These are phyloP conservation scores for Python bivittatus DNA, from an alignment of 2,113 vertebrate genomes.

Conservation along the genomic window DNA sequence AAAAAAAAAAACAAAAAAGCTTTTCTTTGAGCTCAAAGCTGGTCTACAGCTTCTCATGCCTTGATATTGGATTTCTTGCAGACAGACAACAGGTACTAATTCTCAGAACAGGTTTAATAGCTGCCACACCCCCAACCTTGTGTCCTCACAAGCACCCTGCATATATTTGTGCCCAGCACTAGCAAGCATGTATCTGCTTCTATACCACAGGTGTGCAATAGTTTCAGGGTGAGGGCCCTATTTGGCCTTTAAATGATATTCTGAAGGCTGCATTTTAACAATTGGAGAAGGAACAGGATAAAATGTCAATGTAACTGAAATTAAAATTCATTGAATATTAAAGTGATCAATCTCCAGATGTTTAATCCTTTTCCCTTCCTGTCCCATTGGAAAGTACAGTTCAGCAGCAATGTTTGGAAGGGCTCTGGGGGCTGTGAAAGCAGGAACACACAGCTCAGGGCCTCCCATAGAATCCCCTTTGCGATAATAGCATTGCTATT, in stretches of 20 bases:
- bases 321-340: background rate
- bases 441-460: background rate
- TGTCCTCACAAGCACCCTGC: too few relatives aligned
- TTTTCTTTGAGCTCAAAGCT: background rate
- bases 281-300: background rate
- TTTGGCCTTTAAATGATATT: background rate
- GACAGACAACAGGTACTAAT: background rate
- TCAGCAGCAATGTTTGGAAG: background rate
- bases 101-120: background rate
- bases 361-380: background rate
- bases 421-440: background rate
- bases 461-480: background rate
- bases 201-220: background rate
- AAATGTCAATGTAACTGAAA: background rate
- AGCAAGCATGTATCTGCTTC: background rate
- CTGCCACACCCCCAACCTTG: background rate
- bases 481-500: background rate
- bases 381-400: background rate
- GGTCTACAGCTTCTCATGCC: background rate
- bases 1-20: background rate
- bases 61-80: background rate
- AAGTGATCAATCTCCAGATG: background rate
- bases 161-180: background rate
- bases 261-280: background rate
- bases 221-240: background rate